Conservation (phyloP, 2,888 invertebrate species). For the Euspilapteryx auroguttella region DNA sequence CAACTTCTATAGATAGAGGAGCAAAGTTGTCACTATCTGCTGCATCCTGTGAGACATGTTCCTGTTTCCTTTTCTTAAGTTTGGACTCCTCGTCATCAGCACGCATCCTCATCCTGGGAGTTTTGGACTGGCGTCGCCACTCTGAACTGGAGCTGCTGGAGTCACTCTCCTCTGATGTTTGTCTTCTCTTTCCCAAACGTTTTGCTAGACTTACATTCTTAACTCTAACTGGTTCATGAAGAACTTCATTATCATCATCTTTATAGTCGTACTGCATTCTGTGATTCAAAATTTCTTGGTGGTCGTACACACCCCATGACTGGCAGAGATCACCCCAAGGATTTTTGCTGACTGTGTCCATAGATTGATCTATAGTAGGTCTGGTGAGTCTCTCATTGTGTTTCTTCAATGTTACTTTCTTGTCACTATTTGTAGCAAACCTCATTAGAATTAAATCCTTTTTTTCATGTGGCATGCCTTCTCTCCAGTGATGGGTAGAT, state of each 20-base stretch:
- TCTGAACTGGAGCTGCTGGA: constrained; percentile 53
- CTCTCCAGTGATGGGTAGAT: constrained; percentile 76
- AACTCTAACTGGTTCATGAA: constrained; percentile 8
- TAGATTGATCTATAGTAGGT: constrained; percentile 19
- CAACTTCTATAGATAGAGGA: constrained; percentile 43
- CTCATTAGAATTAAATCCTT: constrained; percentile 71
- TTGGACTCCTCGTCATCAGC: constrained; percentile 84
- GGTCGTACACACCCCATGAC: constrained; percentile 69
- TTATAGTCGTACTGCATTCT: constrained; percentile 26
- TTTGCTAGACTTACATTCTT: constrained; percentile 39
- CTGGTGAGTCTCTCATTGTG: constrained; percentile 23
- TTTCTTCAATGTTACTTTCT: constrained; percentile 65
- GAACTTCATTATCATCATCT: constrained; percentile 14
- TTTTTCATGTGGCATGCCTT: constrained; percentile 67
- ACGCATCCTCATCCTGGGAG: constrained; percentile 81
- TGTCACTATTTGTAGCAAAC: constrained; percentile 76
- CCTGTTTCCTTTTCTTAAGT: constrained; percentile 25
- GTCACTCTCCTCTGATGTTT: constrained; percentile 28
- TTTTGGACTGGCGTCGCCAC: constrained; percentile 65
- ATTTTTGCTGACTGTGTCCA: constrained; percentile 53
- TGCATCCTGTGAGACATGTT: constrained; percentile 12
- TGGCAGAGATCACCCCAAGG: constrained; percentile 75
- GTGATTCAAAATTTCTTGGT: constrained; percentile 54
- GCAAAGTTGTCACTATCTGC: constrained; percentile 25
- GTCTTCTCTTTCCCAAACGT: constrained; percentile 32